Percentiles rank a stretch among this genome's conserved stretches.
Conservation (phyloP, 2,888 invertebrate genomes). For the Thecocarcelia acutangulata region DNA sequence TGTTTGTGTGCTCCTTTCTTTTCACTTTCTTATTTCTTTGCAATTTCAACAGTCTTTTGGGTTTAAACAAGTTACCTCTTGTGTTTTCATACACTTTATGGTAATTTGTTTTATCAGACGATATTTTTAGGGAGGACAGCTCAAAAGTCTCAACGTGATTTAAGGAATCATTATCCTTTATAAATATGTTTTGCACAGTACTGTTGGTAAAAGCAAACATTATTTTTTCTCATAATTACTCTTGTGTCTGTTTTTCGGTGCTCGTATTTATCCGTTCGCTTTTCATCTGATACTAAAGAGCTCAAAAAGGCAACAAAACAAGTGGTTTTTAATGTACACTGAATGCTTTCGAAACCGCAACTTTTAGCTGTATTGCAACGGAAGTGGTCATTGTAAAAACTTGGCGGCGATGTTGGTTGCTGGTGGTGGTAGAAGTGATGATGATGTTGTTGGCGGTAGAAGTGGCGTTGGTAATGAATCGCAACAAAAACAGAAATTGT, state of each 20-base stretch:
- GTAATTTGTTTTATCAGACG: too few relatives aligned
- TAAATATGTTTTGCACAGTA: conserved; percentile 17
- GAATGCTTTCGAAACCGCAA: conserved; percentile 52
- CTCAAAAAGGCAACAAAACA: conserved; percentile 59
- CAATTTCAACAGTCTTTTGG: too few relatives aligned
- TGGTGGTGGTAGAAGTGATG: conserved; percentile 26
- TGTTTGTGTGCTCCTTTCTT: too few relatives aligned
- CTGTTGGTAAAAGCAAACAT: conserved; percentile 29
- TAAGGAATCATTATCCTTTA: too few relatives aligned
- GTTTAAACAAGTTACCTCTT: too few relatives aligned
- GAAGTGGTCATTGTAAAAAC: conserved; percentile 68
- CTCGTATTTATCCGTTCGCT: conserved; percentile 9
- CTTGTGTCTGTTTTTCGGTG: conserved; percentile 20
- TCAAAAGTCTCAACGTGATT: too few relatives aligned
- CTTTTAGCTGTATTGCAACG: conserved; percentile 61
- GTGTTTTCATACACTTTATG: background rate
- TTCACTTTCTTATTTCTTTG: too few relatives aligned
- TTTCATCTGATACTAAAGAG: conserved; percentile 50
- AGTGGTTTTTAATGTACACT: conserved; percentile 58
- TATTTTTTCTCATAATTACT: conserved; percentile 36
- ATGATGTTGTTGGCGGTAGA: conserved; percentile 43
- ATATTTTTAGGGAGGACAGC: too few relatives aligned
- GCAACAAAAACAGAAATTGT: conserved; percentile 26
- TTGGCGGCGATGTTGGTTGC: conserved; percentile 51
- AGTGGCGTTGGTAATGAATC: conserved; percentile 59